Evolutionary conservation across 2,888 invertebrate genomes (phyloP).

Genomic region (Spisula solida): DNA sequence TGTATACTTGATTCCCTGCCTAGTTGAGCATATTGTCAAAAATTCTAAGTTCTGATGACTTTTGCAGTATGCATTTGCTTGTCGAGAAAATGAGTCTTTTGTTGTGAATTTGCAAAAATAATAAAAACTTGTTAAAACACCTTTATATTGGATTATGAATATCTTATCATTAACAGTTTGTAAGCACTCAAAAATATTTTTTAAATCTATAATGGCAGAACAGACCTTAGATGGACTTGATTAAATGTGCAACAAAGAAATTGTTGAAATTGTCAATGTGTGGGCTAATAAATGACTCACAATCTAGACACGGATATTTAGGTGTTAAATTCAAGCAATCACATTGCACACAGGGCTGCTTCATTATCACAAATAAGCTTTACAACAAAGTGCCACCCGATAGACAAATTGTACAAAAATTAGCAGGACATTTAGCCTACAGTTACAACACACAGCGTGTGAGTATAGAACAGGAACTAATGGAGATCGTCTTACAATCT

Average conservation of each 20-base stretch:
- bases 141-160: neutral
- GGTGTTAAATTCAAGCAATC: conserved; percentile 19
- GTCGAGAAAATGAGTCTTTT: no score
- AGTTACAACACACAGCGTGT: neutral
- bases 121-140: neutral
- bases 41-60: no score
- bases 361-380: neutral
- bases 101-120: no score
- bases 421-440: neutral
- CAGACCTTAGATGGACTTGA: neutral
- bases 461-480: neutral
- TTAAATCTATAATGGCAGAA: neutral
- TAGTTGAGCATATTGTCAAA: no score
- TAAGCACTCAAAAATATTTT: neutral
- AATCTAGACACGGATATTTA: neutral
- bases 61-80: no score
- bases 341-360: neutral
- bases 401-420: neutral
- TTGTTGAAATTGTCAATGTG: conserved; percentile 6
- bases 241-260: neutral
- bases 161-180: neutral
- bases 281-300: neutral
- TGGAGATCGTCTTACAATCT: conserved; percentile 5
- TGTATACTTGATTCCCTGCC: no score
- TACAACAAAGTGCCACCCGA: neutral